A percentile compares a stretch with the other conserved stretches of the same genome.
These are phyloP conservation scores for Lonchura striata DNA, from an alignment of 2,113 vertebrate genomes.

Conservation along the genomic window DNA sequence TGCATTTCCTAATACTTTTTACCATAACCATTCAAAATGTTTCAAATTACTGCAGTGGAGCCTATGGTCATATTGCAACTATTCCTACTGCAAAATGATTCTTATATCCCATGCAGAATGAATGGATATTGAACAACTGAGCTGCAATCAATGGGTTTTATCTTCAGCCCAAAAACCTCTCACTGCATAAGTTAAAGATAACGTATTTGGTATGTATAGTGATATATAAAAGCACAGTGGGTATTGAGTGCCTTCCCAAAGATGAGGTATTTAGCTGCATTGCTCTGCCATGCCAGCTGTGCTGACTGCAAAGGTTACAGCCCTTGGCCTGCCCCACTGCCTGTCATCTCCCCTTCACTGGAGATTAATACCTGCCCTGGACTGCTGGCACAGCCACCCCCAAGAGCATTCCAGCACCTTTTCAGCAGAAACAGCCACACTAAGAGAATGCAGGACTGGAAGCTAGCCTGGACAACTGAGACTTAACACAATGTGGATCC, in stretches of 20 bases:
- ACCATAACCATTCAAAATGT: not conserved
- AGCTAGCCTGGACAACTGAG: not conserved
- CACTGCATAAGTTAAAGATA: not conserved
- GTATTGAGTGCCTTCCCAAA: not conserved
- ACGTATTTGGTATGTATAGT: not conserved
- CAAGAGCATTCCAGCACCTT: not conserved
- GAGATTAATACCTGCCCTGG: not conserved
- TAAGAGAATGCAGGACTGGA: not conserved
- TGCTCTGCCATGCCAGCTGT: not conserved
- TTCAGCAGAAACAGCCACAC: rapidly evolving
- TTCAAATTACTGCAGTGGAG: not conserved
- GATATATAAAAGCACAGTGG: not conserved
- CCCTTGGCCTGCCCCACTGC: not conserved
- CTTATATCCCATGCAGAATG: not conserved
- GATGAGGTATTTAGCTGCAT: not conserved
- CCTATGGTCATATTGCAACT: not conserved
- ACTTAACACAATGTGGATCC: not conserved
- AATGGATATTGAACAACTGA: not conserved
- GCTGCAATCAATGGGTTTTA: not conserved
- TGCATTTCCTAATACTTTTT: not conserved
- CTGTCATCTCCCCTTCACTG: not conserved
- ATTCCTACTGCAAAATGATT: not conserved
- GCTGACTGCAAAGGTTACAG: not conserved
- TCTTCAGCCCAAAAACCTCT: not conserved
- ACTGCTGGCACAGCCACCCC: not conserved